Conservation (phyloP, 2,888 invertebrate species). For the Dasypogon diadema region DNA sequence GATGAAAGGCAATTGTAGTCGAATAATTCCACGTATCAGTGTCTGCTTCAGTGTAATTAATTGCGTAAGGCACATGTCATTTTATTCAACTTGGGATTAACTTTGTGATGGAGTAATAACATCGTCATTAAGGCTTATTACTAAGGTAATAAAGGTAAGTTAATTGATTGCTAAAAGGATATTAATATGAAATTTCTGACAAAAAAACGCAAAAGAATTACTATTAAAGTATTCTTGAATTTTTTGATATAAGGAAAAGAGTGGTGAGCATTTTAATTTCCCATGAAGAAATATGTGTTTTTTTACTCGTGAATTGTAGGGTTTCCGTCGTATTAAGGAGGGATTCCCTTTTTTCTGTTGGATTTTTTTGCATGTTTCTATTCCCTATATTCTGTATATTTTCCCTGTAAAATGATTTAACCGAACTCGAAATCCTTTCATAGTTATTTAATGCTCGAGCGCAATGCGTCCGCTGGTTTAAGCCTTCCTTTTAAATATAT, state of each 20-base stretch:
- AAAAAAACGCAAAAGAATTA: no score
- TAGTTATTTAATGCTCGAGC: no score
- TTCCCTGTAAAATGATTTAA: no score
- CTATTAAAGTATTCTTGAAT: background rate
- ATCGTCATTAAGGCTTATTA: background rate
- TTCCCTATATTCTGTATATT: no score
- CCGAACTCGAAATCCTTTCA: no score
- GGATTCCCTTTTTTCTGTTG: no score
- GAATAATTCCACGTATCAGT: slow-evolving; percentile 16
- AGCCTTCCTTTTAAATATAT: no score
- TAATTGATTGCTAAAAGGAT: background rate
- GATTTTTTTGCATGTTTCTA: no score
- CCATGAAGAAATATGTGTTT: no score
- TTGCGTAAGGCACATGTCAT: slow-evolving; percentile 11
- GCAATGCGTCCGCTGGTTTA: no score
- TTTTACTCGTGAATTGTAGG: no score
- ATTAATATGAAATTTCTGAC: background rate
- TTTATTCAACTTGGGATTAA: background rate
- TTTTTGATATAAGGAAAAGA: background rate
- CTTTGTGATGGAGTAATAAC: background rate
- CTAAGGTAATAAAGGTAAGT: background rate
- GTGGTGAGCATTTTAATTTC: background rate
- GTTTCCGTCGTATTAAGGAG: no score
- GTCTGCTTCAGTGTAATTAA: slow-evolving; percentile 26
- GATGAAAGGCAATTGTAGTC: slow-evolving; percentile 27